Conservation (phyloP, 2,113 vertebrate species). For the Atlantisia rogersi region DNA sequence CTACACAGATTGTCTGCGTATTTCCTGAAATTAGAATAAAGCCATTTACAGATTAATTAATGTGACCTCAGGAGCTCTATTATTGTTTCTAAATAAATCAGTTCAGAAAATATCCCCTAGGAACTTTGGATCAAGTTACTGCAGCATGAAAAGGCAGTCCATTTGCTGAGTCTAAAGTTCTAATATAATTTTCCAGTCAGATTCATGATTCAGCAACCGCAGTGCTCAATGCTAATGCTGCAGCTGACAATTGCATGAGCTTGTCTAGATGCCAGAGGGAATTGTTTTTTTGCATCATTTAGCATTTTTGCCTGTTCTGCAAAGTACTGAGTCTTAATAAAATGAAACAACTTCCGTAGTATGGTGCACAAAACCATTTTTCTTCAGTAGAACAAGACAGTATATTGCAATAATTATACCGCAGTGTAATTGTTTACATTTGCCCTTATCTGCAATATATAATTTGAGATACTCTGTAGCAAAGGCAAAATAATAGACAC, state of each 20-base stretch:
- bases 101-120: slow-evolving; percentile 17
- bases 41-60: neutral
- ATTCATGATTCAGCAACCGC: slow-evolving; percentile 77
- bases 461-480: neutral
- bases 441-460: neutral
- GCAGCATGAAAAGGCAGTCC: slow-evolving; percentile 41
- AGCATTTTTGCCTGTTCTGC: slow-evolving; percentile 50
- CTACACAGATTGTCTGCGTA: neutral
- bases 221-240: slow-evolving; percentile 23
- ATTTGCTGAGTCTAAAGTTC: slow-evolving; percentile 74
- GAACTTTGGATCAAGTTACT: slow-evolving; percentile 65
- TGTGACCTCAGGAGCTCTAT: slow-evolving; percentile 39
- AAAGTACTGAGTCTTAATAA: neutral
- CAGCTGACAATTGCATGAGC: slow-evolving; percentile 58
- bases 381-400: neutral
- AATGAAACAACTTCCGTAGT: neutral
- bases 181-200: slow-evolving; percentile 37
- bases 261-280: slow-evolving; percentile 52
- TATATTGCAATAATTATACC: neutral
- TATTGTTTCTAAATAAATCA: slow-evolving; percentile 23
- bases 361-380: neutral
- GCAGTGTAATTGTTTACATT: neutral
- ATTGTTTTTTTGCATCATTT: slow-evolving; percentile 33
- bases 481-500: neutral
- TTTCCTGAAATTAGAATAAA: neutral